These are phyloP conservation scores for Sesia apiformis DNA, from an alignment of 2,888 invertebrate genomes.

Conservation along the genomic window DNA sequence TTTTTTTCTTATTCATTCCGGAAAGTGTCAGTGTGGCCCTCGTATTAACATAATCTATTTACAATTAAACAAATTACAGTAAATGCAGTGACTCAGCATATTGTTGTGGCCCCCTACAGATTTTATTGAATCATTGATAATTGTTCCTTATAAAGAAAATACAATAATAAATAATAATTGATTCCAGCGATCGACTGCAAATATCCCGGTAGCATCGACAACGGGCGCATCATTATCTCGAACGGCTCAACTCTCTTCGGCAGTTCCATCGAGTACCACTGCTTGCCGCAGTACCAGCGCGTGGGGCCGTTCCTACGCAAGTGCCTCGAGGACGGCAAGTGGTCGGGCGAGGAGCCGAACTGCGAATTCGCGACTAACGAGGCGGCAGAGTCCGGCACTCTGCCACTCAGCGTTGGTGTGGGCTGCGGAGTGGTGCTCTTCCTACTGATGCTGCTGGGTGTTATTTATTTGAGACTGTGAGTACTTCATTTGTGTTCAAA, in stretches of 20 bases:
- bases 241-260: conserved; percentile 89
- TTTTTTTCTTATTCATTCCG: no score
- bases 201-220: conserved; percentile 84
- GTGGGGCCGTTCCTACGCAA: conserved; percentile 88
- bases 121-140: no score
- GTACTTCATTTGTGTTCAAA: conserved; percentile 32
- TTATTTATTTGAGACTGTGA: conserved; percentile 88
- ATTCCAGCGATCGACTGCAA: conserved; percentile 87
- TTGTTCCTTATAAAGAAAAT: no score
- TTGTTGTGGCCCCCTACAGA: not conserved
- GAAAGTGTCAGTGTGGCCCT: no score
- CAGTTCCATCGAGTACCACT: conserved; percentile 91
- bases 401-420: conserved; percentile 88
- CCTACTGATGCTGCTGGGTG: conserved; percentile 83
- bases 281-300: conserved; percentile 87
- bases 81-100: not conserved
- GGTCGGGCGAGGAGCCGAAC: conserved; percentile 91
- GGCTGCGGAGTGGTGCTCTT: conserved; percentile 88
- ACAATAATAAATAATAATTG: no score
- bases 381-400: conserved; percentile 80
- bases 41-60: no score
- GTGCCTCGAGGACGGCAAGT: conserved; percentile 87
- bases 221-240: conserved; percentile 89
- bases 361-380: conserved; percentile 84
- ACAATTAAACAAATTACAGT: not conserved